Conservation (phyloP, 2,888 invertebrate species). For the Hemistola chrysoprasaria region DNA sequence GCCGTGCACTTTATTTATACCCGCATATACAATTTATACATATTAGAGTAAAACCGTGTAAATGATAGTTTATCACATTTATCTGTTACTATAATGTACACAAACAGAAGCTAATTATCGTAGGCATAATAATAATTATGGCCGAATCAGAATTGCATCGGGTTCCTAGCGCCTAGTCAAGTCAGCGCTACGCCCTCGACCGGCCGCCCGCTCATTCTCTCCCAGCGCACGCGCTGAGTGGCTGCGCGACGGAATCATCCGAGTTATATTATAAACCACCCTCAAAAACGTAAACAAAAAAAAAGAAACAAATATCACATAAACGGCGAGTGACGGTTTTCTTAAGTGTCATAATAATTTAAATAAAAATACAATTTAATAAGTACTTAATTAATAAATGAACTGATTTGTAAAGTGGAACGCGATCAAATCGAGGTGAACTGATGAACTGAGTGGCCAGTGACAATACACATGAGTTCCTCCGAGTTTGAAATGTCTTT, state of each 20-base stretch:
- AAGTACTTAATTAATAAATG: conserved; percentile 50
- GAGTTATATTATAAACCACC: conserved; percentile 34
- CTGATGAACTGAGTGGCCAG: conserved; percentile 48
- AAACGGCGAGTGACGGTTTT: conserved; percentile 59
- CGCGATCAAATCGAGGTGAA: conserved; percentile 42
- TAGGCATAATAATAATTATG: conserved; percentile 54
- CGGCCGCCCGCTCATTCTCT: conserved; percentile 53
- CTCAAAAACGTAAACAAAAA: conserved; percentile 26
- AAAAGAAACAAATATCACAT: conserved; percentile 33
- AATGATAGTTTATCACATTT: conserved; percentile 54
- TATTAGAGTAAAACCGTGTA: conserved; percentile 45
- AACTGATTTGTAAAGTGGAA: conserved; percentile 46
- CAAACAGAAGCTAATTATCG: conserved; percentile 55
- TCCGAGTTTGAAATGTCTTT: conserved; percentile 69
- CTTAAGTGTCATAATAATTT: conserved; percentile 52
- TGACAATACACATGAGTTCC: conserved; percentile 51
- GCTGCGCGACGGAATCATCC: conserved; percentile 56
- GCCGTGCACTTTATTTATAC: conserved; percentile 62
- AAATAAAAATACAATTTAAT: conserved; percentile 40
- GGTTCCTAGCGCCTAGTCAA: conserved; percentile 34
- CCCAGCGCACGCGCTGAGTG: conserved; percentile 59
- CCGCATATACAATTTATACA: conserved; percentile 28
- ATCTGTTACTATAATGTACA: conserved; percentile 48
- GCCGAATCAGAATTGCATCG: conserved; percentile 53
- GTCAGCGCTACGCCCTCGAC: conserved; percentile 37